These are phyloP conservation scores for Elaphurus davidianus DNA, from an alignment of 2,113 vertebrate genomes.

Conservation along the genomic window DNA sequence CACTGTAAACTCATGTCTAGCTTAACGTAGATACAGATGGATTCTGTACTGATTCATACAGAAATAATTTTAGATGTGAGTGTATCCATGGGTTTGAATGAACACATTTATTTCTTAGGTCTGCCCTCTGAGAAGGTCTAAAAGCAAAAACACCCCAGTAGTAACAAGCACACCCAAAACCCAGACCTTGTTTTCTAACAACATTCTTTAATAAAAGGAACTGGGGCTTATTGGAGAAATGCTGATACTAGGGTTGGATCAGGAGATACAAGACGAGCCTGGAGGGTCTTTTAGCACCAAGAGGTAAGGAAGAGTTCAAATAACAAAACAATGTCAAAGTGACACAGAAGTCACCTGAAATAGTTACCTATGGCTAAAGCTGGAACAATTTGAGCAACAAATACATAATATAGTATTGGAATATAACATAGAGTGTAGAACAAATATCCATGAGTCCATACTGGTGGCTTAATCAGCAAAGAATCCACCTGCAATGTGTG, in stretches of 20 bases:
- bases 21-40: neutral
- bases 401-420: neutral
- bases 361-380: neutral
- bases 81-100: neutral
- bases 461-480: no score
- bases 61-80: neutral
- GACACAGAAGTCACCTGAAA: neutral
- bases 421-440: neutral
- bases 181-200: neutral
- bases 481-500: no score
- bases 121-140: neutral
- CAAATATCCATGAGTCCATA: neutral
- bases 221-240: neutral
- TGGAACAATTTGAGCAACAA: neutral
- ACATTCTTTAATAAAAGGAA: neutral
- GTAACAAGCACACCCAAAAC: neutral
- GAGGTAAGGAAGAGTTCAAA: neutral
- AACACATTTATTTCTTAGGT: neutral
- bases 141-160: neutral
- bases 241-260: neutral
- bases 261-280: neutral
- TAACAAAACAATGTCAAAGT: neutral
- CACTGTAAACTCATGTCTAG: neutral
- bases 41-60: neutral
- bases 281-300: neutral